A percentile compares a stretch with the other conserved stretches of the same genome.
Evolutionary conservation across 2,888 invertebrate species (phyloP).

Genomic region (Chrysomela aeneicollis): DNA sequence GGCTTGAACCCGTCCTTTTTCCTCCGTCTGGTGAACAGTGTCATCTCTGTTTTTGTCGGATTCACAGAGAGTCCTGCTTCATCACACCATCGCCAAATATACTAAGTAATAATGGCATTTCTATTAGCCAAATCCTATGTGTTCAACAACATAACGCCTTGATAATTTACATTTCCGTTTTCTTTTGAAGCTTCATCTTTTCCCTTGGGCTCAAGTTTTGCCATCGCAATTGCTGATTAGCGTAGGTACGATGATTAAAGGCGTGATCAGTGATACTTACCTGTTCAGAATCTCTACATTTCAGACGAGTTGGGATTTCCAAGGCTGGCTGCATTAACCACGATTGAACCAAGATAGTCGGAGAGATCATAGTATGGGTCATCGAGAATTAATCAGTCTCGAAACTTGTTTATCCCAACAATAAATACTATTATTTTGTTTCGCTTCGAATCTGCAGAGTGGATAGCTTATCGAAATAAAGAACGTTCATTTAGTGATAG

Average conservation of each 20-base stretch:
- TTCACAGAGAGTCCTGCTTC: no score
- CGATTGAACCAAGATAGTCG: constrained; percentile 25
- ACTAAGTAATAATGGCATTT: no score
- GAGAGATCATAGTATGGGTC: constrained; percentile 45
- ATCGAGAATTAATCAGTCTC: constrained; percentile 36
- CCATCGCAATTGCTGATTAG: constrained; percentile 5
- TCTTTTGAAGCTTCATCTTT: no score
- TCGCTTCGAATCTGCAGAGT: not conserved
- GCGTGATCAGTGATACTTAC: constrained; percentile 14
- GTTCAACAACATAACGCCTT: no score
- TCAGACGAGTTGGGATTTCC: constrained; percentile 44
- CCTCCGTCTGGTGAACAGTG: no score
- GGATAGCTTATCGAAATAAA: not conserved
- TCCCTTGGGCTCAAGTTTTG: no score
- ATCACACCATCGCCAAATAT: no score
- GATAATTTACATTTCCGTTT: no score
- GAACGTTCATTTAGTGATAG: not conserved
- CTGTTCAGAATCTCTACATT: constrained; percentile 21
- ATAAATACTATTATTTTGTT: constrained; percentile 1
- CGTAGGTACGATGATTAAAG: constrained; percentile 1
- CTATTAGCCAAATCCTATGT: no score
- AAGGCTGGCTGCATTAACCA: constrained; percentile 47
- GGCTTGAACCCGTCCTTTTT: no score
- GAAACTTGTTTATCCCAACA: constrained; percentile 28
- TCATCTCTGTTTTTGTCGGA: no score